phyloP scores from a whole-genome alignment of 2,113 vertebrate species.

The Elachura formosa region DNA sequence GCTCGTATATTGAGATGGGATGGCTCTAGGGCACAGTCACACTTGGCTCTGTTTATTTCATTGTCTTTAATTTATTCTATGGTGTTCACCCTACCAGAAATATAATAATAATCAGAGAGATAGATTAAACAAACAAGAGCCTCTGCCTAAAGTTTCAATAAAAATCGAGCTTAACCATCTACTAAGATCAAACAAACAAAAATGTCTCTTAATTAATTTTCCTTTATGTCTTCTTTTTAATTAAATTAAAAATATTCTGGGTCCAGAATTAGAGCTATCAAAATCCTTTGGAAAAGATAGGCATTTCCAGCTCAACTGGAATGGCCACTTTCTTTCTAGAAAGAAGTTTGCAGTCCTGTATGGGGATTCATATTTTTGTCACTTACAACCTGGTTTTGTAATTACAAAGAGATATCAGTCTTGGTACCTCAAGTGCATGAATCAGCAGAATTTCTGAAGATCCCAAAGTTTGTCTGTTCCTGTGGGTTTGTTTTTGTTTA shows the following conservation, averaged over 20 bases:
- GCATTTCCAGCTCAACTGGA: neutral
- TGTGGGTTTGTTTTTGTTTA: neutral
- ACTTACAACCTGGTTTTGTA: neutral
- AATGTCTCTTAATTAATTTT: neutral
- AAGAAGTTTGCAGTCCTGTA: neutral
- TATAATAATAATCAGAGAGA: slow-evolving; percentile 18
- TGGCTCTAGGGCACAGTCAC: slow-evolving; percentile 23
- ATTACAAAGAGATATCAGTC: neutral
- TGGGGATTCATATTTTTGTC: neutral
- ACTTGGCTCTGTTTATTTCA: slow-evolving; percentile 33
- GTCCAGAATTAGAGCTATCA: neutral
- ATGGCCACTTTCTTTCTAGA: too few species aligned
- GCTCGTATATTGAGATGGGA: neutral
- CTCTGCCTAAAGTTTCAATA: slow-evolving; percentile 4
- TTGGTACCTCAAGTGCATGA: neutral
- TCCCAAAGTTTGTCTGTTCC: neutral
- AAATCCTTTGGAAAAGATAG: neutral
- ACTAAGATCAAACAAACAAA: slow-evolving; percentile 19
- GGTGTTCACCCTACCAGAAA: slow-evolving; percentile 3
- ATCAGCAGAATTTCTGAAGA: neutral
- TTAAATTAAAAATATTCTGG: slow-evolving; percentile 6
- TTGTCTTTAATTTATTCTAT: slow-evolving; percentile 33
- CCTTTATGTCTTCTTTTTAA: neutral
- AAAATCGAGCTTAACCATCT: neutral
- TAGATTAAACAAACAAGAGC: slow-evolving; percentile 26